Percentiles rank a stretch among this genome's conserved stretches.
Conservation (phyloP, 2,113 vertebrate species). For the Menura novaehollandiae region DNA sequence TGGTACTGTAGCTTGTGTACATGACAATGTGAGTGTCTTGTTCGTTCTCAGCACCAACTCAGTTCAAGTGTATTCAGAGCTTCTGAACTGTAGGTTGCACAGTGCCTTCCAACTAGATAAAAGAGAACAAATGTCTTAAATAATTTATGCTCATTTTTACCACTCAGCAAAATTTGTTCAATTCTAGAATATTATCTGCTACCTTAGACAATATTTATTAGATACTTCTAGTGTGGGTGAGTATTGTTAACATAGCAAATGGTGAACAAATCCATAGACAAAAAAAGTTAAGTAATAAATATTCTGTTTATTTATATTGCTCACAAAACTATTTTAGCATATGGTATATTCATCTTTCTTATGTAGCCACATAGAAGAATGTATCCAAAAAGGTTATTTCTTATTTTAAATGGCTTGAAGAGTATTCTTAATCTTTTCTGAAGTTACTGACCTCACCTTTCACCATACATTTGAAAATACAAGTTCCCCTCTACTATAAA, state of each 20-base stretch:
- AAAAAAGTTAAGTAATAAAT: background rate
- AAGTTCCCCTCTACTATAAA: background rate
- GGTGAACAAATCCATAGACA: background rate
- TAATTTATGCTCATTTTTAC: background rate
- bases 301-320: background rate
- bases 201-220: background rate
- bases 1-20: background rate
- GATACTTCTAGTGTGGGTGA: background rate
- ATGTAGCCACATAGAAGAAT: background rate
- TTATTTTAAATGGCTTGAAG: background rate
- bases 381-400: background rate
- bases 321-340: background rate
- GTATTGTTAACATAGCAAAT: background rate
- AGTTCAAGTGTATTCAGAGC: background rate
- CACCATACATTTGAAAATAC: slow-evolving; percentile 3
- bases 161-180: background rate
- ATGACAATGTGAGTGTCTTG: background rate
- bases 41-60: background rate
- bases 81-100: background rate
- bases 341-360: background rate
- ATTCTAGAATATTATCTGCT: background rate
- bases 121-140: background rate
- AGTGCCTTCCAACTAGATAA: background rate
- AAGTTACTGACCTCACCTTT: background rate
- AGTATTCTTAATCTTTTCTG: background rate